phyloP scores from a whole-genome alignment of 2,888 invertebrate species.

The Acholoe squamosa region DNA sequence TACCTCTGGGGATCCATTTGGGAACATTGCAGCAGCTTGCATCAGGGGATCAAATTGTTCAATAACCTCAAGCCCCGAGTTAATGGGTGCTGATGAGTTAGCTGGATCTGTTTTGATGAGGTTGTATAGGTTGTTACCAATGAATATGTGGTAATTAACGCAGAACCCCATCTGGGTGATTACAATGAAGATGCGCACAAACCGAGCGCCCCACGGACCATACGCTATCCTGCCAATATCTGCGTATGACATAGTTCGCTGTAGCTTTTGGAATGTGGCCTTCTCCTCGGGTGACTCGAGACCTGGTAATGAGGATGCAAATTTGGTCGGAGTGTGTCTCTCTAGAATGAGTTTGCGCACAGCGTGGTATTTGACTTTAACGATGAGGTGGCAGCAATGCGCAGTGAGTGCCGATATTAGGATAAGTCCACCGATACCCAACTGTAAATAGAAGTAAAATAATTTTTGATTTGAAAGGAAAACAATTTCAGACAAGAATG shows the following conservation, averaged over 20 bases:
- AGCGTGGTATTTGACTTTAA: constrained; percentile 78
- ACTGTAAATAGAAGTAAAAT: constrained; percentile 71
- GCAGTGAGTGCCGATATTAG: constrained; percentile 78
- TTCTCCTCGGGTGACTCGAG: background rate
- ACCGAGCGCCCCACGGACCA: constrained; percentile 57
- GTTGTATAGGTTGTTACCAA: constrained; percentile 70
- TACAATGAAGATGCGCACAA: constrained; percentile 72
- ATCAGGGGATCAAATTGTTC: background rate
- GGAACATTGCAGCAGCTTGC: background rate
- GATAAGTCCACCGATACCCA: constrained; percentile 76
- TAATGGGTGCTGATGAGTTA: background rate
- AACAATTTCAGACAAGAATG: too few species aligned
- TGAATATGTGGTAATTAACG: constrained; percentile 79
- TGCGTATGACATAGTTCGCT: constrained; percentile 71
- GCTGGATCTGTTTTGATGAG: background rate
- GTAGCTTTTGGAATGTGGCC: constrained; percentile 37
- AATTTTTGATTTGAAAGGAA: too few species aligned
- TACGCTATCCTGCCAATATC: constrained; percentile 60
- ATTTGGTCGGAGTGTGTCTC: background rate
- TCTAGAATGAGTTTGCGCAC: constrained; percentile 65
- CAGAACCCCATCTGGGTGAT: constrained; percentile 82
- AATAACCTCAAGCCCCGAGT: background rate
- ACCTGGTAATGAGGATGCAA: background rate
- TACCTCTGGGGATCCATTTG: background rate
- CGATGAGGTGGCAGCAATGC: constrained; percentile 80